phyloP scores from a whole-genome alignment of 1,140 invertebrate genomes.

The Lasioglossum albipes region DNA sequence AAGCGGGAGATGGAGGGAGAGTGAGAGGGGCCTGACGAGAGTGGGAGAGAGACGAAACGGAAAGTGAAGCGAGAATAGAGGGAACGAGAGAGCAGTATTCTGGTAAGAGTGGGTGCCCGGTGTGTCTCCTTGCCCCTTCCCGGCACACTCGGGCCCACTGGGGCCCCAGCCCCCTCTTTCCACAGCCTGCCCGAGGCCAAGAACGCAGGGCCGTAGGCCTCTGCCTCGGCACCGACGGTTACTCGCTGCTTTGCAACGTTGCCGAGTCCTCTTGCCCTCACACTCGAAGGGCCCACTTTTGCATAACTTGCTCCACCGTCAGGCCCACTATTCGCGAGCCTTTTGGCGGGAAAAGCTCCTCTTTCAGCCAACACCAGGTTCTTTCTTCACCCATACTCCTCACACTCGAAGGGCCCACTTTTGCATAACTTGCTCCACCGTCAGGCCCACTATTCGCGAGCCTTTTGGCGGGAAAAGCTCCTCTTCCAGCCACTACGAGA shows the following conservation, averaged over 20 bases:
- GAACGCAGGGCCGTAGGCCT: conserved; percentile 65
- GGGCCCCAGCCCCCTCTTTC: conserved; percentile 31
- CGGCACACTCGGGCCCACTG: conserved; percentile 40
- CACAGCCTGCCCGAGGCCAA: conserved; percentile 64
- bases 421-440: conserved; percentile 49
- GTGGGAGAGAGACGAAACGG: neutral
- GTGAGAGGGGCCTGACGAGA: neutral
- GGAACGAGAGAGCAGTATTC: conserved; percentile 8
- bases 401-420: conserved; percentile 35
- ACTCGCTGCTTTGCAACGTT: conserved; percentile 52
- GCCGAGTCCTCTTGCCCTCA: conserved; percentile 48
- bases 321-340: neutral
- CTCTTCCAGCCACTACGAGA: too few relatives aligned
- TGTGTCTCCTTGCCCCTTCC: conserved; percentile 56
- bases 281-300: conserved; percentile 39
- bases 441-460: neutral
- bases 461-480: conserved; percentile 11
- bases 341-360: conserved; percentile 24
- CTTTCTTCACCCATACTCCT: too few relatives aligned
- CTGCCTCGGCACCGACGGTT: conserved; percentile 50
- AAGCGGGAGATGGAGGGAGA: neutral
- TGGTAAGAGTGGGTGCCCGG: conserved; percentile 59
- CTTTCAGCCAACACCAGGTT: too few relatives aligned
- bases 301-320: conserved; percentile 46
- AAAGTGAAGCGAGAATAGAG: conserved; percentile 17